Base-by-base conservation (phyloP, 2,797 vertebrate genomes). In the Craterocephalus amniculus region DNA sequence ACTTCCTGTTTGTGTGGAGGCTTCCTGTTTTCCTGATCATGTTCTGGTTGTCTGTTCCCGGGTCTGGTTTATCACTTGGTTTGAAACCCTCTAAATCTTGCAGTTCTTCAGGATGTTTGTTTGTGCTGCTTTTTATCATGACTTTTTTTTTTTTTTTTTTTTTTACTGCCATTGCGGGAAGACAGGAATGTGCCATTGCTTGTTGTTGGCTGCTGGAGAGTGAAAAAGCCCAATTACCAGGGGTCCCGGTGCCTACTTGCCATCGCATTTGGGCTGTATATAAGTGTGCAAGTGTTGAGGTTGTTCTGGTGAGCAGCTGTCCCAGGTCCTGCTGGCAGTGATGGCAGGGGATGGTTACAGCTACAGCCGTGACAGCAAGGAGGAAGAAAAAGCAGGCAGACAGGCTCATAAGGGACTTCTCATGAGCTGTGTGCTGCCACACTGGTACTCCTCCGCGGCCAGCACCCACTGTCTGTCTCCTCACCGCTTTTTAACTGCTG, bases 181-280 rank as follows among this genome's bases (percentile, higher is more conserved):
- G 91, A 91, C 91, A 91, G 89, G 92, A 94, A 93, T 94, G 89
- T 87, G 88, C 83, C 88, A 88, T 92, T 87, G 82, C 86, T 85
- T 80, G 89, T 87, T 91, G 88, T 85, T 85, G 87, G 88, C 85
- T 86, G 87, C 86, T 72, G 72, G 74, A 91, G 88, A 91, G 88
- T 83, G 84, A 89, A 85, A 89, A 91, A 88, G 86, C 86, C 92
- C 92, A 94, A 94, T 94, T 94, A 94, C 69, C 82, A 70, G 58
- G 54, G 82, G 83, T 84, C 84, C 81, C 80, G 57, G 72, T 78
- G 88, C 78, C 76, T 83, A 88, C 70, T 85, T 86, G 77, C 73
- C 70, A 80, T 84, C 70, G 77, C 66, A 63, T 68, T 67, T 45
- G 35, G 45, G 68, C 48, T 74, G 61, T 76, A 57, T 73, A 70